Conservation (phyloP, 2,888 invertebrate species). For the Polymixis lichenea region DNA sequence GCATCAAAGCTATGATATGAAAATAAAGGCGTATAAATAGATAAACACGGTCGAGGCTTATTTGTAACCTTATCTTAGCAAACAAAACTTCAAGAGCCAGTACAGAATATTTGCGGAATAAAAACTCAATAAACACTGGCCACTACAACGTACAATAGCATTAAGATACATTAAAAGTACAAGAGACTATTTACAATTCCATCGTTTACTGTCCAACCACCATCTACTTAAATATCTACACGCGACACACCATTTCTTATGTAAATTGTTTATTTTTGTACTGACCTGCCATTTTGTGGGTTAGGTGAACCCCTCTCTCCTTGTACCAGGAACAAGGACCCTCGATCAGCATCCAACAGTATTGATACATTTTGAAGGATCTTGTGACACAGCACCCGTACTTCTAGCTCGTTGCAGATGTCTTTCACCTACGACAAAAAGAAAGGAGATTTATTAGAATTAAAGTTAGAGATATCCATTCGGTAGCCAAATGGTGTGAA, state of each 20-base stretch:
- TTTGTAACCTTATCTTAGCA: slow-evolving; percentile 37
- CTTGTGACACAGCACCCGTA: slow-evolving; percentile 98
- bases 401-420: slow-evolving; percentile 98
- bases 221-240: neutral
- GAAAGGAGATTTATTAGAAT: neutral
- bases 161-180: neutral
- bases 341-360: slow-evolving; percentile 97
- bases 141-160: slow-evolving; percentile 10
- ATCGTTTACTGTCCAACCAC: neutral
- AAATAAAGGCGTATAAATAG: slow-evolving; percentile 19
- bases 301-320: slow-evolving; percentile 86
- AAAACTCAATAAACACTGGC: slow-evolving; percentile 19
- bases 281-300: slow-evolving; percentile 88
- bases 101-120: slow-evolving; percentile 41
- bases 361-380: slow-evolving; percentile 98
- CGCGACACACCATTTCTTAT: neutral
- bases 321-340: slow-evolving; percentile 97
- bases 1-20: neutral
- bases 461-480: neutral
- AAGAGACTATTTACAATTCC: neutral
- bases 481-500: neutral
- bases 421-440: slow-evolving; percentile 94
- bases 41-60: slow-evolving; percentile 35
- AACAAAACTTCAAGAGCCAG: slow-evolving; percentile 40
- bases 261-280: slow-evolving; percentile 2